Percentiles rank a stretch among this genome's conserved stretches.
phyloP scores from a whole-genome alignment of 2,888 invertebrate genomes.

The Pristionchus arcanus region DNA sequence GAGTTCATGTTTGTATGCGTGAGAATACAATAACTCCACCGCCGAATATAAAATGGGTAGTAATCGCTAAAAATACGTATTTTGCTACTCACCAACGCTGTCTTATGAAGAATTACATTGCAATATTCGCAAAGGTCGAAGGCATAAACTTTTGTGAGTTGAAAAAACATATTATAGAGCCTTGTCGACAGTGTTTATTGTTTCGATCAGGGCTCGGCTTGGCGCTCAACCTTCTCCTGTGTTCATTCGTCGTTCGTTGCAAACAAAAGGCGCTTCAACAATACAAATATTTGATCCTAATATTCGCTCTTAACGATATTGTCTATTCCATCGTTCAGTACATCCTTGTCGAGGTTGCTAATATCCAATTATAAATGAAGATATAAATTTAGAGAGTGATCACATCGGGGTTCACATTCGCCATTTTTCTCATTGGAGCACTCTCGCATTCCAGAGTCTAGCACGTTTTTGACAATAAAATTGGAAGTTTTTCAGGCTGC shows the following conservation, averaged over 20 bases:
- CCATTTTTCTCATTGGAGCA: not conserved
- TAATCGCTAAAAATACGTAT: too few species aligned
- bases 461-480: not conserved
- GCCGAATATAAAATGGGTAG: too few species aligned
- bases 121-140: not conserved
- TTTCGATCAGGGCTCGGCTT: not conserved
- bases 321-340: not conserved
- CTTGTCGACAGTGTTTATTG: not conserved
- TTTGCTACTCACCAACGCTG: too few species aligned
- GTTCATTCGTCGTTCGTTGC: not conserved
- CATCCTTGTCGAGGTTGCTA: not conserved
- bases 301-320: too few species aligned
- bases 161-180: not conserved
- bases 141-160: not conserved
- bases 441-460: not conserved
- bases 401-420: not conserved
- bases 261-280: not conserved
- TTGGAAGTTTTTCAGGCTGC: not conserved
- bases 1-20: not conserved
- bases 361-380: not conserved
- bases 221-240: not conserved
- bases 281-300: not conserved
- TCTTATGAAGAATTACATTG: too few species aligned
- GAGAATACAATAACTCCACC: not conserved
- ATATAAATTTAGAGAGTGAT: not conserved